Evolutionary conservation across 2,113 vertebrate genomes (phyloP).

Genomic region (Drymodes brunneopygia): DNA sequence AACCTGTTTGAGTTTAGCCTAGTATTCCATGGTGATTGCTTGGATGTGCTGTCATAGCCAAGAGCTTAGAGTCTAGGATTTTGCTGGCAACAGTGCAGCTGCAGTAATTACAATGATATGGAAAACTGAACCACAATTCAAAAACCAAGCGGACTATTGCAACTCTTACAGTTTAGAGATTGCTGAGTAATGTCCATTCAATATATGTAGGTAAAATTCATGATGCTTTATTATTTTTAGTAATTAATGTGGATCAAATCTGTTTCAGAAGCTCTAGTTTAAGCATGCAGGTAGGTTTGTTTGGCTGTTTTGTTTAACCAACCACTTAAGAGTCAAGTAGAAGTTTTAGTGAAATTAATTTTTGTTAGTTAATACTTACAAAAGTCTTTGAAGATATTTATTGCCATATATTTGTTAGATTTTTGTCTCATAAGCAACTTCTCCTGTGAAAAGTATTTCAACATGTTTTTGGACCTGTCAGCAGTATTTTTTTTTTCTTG

Average conservation of each 20-base stretch:
- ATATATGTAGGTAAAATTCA: background rate
- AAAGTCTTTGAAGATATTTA: conserved; percentile 49
- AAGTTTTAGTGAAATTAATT: conserved; percentile 46
- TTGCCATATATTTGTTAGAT: conserved; percentile 18
- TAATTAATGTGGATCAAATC: background rate
- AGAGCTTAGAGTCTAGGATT: conserved; percentile 40
- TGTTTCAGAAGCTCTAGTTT: background rate
- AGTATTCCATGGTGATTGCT: conserved; percentile 43
- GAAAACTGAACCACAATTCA: conserved; percentile 33
- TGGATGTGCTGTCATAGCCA: conserved; percentile 29
- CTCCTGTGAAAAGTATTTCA: background rate
- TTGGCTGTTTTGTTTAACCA: background rate
- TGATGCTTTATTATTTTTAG: background rate
- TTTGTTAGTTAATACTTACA: background rate
- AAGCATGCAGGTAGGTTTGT: background rate
- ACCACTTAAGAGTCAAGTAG: conserved; percentile 1
- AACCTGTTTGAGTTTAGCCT: conserved; percentile 50
- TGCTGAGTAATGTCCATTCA: conserved; percentile 24
- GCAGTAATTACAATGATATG: conserved; percentile 42
- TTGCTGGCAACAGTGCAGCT: conserved; percentile 17
- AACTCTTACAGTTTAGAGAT: background rate
- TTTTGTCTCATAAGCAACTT: conserved; percentile 30
- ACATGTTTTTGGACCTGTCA: conserved; percentile 16
- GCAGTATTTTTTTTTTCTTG: background rate
- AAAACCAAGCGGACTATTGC: conserved; percentile 17